Evolutionary conservation across 2,888 invertebrate species (phyloP), one percentile per base, ranked within the genome.

Genomic region (Poecilobothrus nobilitatus): DNA sequence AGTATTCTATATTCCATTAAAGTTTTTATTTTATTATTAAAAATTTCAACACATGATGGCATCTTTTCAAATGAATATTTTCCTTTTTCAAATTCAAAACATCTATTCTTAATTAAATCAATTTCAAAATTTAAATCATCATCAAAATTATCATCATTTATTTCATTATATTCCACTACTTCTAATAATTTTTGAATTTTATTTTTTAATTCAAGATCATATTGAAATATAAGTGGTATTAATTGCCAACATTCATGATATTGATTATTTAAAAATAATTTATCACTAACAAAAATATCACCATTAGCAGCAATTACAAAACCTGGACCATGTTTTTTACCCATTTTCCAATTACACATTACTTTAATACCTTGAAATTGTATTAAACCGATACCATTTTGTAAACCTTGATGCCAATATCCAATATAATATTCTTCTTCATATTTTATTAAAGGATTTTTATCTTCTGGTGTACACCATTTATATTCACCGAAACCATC

Each of bases 301-400:
- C 71, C 69, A 61, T 69, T 71, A 4, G 69, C 69, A 7, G 71
- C 71, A 37, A 69, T 66, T 53, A 71, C 53, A 8, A 71, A 15
- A 10, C 69, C 71, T 20, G 67, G 61, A 10, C 69, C 71, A n/a
- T 53, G 12, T 68, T 69, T 67, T 18, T 1, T 12, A 15, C 66
- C 67, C 12, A 66, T 44, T 41, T 68, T 67, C 71, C 71, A 71
- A 21, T 15, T 64, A 41, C 67, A 64, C 21, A 68, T 41, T 12
- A 70, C 64, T 5, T 21, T 65, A 37, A 44, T 64, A 20, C 69
- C 71, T 6, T 71, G 61, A 66, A 68, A 68, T 61, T 66, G 27
- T 21, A 68, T 20, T 33, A 71, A 67, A 37, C 71, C 71, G 21
- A 69, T n/a, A 1, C 71, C 71, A 68, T 68, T 65, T 12, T 67